Conservation (phyloP, 1,140 invertebrate genomes). For the Trichonephila clavata region DNA sequence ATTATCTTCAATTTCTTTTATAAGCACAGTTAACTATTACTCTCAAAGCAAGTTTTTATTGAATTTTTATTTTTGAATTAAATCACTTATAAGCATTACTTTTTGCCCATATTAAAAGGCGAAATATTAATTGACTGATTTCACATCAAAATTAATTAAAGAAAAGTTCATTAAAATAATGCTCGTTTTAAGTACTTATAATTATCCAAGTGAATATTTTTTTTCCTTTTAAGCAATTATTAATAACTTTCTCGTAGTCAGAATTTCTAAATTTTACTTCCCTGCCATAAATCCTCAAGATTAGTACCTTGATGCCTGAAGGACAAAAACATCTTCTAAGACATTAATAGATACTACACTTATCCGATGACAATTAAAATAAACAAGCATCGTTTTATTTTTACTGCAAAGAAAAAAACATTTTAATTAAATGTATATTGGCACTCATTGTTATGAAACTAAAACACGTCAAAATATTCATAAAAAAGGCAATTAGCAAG, state of each 20-base stretch:
- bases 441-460: background rate
- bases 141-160: slow-evolving; percentile 8
- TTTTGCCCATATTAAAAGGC: background rate
- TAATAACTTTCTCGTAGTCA: background rate
- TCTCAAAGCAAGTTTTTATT: no score
- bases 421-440: slow-evolving; percentile 33
- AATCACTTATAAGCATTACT: background rate
- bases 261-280: background rate
- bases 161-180: slow-evolving; percentile 32
- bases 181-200: background rate
- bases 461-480: background rate
- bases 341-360: background rate
- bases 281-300: background rate
- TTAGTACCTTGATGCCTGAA: background rate
- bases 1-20: no score
- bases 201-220: background rate
- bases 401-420: background rate
- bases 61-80: background rate
- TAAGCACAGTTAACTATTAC: no score
- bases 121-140: background rate
- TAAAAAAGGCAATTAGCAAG: slow-evolving; percentile 16
- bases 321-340: background rate
- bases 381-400: slow-evolving; percentile 8
- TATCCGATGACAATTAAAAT: slow-evolving; percentile 19
- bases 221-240: background rate